Base-by-base conservation (phyloP, 2,797 vertebrate genomes). In the Falco cherrug region DNA sequence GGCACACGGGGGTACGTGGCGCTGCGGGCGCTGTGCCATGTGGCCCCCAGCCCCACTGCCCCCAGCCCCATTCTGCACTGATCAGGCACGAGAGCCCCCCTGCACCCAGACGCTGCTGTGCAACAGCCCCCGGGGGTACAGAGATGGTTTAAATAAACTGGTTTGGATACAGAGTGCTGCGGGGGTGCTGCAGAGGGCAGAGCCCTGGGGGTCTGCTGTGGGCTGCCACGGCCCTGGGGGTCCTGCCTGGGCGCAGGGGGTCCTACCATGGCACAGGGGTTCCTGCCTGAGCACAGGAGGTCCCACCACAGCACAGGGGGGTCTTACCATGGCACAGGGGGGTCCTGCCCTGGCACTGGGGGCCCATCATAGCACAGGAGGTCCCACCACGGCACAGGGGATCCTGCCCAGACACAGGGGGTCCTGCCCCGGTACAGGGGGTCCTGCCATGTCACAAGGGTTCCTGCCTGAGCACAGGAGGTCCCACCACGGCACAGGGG, bases 71-170 rank as follows among this genome's bases (percentile, higher is more conserved):
- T 2, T 19, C 56, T 48, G 57, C 13, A 26, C 28, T 3, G 5
- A 3, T 0, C 0, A 2, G 19, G 37, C 20, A 18, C 7, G 1
- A 47, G 47, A 3, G 20, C 29, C 24, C 21, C n/a, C 11, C 75
- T 2, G 5, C 11, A 13, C 51, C 48, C 11, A 6, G 26, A 19
- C 28, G 2, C 28, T 1, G 28, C 37, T 33, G 2, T 1, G 6
- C 6, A 16, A 13, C 25, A 22, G n/a, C 54, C 31, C 13, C 41
- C 0, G 1, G 13, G 35, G 0, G 6, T 3, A 37, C 0, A 43
- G 53, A 48, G 13, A 13, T 0, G 1, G 43, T 17, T 45, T 19
- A 56, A 77, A 95, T 96, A 94, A 94, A 96, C 20, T 18, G 2
- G 31, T 92, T 60, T 24, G 70, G 24, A 21, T 71, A n/a, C 3